A percentile compares a stretch with the other conserved stretches of the same genome.
Evolutionary conservation across 2,113 vertebrate species (phyloP).

Genomic region (Pterocles burchelli): DNA sequence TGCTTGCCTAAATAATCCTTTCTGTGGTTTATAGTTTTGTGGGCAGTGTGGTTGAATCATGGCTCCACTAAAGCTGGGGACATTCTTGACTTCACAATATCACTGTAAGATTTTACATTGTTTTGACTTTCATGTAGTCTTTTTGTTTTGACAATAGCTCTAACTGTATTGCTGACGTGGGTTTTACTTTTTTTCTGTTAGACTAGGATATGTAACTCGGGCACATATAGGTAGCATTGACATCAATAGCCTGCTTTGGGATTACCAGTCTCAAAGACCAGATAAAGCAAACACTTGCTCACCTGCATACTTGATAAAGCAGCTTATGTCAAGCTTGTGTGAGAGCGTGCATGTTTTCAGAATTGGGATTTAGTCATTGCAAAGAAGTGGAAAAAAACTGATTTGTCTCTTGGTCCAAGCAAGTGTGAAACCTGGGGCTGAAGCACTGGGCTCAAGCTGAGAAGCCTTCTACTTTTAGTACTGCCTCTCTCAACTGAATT

Average conservation of each 20-base stretch:
- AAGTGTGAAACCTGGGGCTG: not conserved
- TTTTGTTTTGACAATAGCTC: not conserved
- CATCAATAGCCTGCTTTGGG: not conserved
- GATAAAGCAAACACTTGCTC: not conserved
- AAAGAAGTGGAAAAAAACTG: not conserved
- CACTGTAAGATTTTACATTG: not conserved
- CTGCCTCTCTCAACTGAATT: not conserved
- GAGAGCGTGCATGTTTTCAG: not conserved
- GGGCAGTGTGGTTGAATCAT: not conserved
- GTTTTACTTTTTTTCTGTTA: not conserved
- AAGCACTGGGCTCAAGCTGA: not conserved
- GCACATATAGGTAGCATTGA: not conserved
- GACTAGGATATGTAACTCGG: not conserved
- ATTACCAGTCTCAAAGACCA: not conserved
- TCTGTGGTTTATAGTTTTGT: not conserved
- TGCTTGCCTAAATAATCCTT: not conserved
- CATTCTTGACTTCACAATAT: not conserved
- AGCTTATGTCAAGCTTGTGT: not conserved
- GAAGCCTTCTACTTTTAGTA: not conserved
- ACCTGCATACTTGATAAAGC: not conserved
- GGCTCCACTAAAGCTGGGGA: not conserved
- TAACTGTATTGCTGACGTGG: not conserved
- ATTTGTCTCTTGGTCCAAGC: not conserved
- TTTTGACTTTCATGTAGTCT: not conserved
- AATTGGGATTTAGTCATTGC: not conserved